phyloP scores from a whole-genome alignment of 2,888 invertebrate genomes.

The Eumerus sabulonum region DNA sequence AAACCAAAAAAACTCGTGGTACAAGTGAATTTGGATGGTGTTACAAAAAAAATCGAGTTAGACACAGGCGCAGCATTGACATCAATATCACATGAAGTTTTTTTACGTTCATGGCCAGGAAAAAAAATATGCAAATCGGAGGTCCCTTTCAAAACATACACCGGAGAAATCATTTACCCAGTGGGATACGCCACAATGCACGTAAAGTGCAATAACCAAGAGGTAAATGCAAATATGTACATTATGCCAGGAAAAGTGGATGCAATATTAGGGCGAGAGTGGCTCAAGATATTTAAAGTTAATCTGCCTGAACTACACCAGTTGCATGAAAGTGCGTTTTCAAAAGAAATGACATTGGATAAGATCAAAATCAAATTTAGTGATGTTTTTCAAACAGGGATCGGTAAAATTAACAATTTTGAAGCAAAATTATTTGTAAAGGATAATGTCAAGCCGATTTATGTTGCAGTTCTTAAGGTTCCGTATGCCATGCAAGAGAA shows the following conservation, averaged over 20 bases:
- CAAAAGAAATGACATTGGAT: constrained; percentile 8
- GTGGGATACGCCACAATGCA: constrained; percentile 28
- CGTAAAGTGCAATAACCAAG: constrained; percentile 9
- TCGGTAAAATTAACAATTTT: constrained; percentile 29
- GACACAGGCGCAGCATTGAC: constrained; percentile 36
- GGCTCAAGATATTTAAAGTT: constrained; percentile 12
- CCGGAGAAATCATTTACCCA: constrained; percentile 26
- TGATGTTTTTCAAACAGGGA: constrained; percentile 19
- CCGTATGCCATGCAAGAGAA: constrained; percentile 16
- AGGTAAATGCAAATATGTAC: constrained; percentile 26
- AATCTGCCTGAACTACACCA: constrained; percentile 19
- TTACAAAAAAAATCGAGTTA: constrained; percentile 23
- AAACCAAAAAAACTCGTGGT: constrained; percentile 24
- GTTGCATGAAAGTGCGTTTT: background rate
- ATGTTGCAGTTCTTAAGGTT: constrained; percentile 17
- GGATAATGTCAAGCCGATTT: constrained; percentile 32
- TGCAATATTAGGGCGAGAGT: constrained; percentile 37
- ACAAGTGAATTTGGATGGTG: constrained; percentile 16
- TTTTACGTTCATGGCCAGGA: constrained; percentile 3
- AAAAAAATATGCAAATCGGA: constrained; percentile 6
- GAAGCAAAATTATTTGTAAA: constrained; percentile 28
- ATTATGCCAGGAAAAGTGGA: constrained; percentile 34
- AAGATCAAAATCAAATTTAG: constrained; percentile 18
- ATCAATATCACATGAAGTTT: constrained; percentile 31
- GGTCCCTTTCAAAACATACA: constrained; percentile 28